Evolutionary conservation across 2,888 invertebrate genomes (phyloP).

Genomic region (Parnassius orleans): DNA sequence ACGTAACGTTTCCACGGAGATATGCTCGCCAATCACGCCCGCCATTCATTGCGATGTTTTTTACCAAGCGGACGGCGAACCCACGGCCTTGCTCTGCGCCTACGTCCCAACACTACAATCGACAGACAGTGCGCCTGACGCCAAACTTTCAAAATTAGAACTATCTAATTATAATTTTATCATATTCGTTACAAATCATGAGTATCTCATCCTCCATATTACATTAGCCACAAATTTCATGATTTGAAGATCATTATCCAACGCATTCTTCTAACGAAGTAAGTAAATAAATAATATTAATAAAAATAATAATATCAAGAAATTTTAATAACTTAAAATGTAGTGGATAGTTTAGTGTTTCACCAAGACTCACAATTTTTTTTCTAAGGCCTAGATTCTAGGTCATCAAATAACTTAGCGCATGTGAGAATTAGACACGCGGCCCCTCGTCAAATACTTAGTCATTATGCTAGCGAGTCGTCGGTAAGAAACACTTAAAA

Average conservation of each 20-base stretch:
- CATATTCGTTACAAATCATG: conserved; percentile 23
- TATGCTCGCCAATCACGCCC: conserved; percentile 54
- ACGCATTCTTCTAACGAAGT: too few species aligned
- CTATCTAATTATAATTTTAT: conserved; percentile 44
- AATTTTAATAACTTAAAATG: too few species aligned
- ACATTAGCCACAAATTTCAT: conserved; percentile 10
- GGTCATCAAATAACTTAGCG: too few species aligned
- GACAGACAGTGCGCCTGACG: conserved; percentile 46
- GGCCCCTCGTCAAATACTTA: too few species aligned
- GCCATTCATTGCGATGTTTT: conserved; percentile 72
- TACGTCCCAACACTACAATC: conserved; percentile 44
- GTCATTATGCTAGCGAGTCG: too few species aligned
- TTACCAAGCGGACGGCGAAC: conserved; percentile 65
- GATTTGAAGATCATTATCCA: background rate
- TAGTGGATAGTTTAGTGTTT: too few species aligned
- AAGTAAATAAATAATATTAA: too few species aligned
- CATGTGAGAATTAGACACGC: too few species aligned
- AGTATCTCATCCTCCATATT: background rate
- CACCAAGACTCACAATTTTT: too few species aligned
- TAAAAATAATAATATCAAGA: too few species aligned
- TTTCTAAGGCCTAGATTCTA: too few species aligned
- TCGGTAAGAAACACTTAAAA: too few species aligned
- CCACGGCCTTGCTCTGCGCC: conserved; percentile 68
- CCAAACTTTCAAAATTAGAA: conserved; percentile 59
- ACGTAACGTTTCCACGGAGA: conserved; percentile 26